A percentile compares a stretch with the other conserved stretches of the same genome.
These are phyloP conservation scores for Sarcophaga subvicina DNA, from an alignment of 2,888 invertebrate species.

Conservation along the genomic window DNA sequence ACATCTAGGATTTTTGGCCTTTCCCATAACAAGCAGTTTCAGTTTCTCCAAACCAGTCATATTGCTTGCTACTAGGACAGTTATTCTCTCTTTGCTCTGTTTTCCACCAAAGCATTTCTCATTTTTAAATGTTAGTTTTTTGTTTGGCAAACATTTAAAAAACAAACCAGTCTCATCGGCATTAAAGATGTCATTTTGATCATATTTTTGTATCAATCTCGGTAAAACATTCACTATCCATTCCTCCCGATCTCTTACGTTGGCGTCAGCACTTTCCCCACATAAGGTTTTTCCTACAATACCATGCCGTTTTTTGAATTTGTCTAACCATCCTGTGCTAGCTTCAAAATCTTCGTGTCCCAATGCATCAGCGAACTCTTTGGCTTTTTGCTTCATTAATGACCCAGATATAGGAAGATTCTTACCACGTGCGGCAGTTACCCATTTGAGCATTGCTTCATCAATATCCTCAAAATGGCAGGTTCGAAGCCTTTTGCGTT, in stretches of 20 bases:
- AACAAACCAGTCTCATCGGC: no score
- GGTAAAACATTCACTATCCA: no score
- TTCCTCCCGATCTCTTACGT: no score
- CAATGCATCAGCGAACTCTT: slow-evolving; percentile 27
- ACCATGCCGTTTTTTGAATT: slow-evolving; percentile 33
- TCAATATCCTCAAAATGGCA: not conserved
- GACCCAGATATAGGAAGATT: slow-evolving; percentile 50
- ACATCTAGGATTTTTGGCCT: not conserved
- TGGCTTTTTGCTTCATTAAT: slow-evolving; percentile 36
- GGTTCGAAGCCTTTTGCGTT: slow-evolving; percentile 46
- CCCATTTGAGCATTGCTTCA: slow-evolving; percentile 22
- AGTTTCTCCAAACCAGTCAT: slow-evolving; percentile 60
- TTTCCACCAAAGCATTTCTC: not conserved
- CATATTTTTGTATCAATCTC: no score
- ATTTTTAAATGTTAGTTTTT: no score
- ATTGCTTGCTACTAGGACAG: slow-evolving; percentile 54
- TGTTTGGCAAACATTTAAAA: no score
- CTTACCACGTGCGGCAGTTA: slow-evolving; percentile 37
- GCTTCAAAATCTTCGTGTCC: slow-evolving; percentile 44
- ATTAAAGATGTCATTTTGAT: no score
- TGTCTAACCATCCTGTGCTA: slow-evolving; percentile 34
- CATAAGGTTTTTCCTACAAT: slow-evolving; percentile 1
- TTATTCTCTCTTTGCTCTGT: slow-evolving; percentile 27
- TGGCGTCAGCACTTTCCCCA: not conserved
- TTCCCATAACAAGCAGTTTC: slow-evolving; percentile 44